Evolutionary conservation across 2,113 vertebrate species (phyloP).

Genomic region (Takifugu flavidus): DNA sequence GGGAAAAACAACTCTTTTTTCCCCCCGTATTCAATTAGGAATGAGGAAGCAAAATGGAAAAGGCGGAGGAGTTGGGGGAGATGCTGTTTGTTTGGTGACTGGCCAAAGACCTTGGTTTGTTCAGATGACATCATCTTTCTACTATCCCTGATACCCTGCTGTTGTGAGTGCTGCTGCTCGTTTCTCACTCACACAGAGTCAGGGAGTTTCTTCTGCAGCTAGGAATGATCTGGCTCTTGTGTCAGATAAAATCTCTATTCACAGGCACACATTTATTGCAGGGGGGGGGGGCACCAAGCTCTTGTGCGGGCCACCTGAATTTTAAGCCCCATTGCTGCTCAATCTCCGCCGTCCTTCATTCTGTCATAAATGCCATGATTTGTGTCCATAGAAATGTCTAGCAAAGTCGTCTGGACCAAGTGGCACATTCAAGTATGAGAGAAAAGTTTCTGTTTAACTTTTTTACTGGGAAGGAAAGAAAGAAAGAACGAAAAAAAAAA

Average conservation of each 20-base stretch:
- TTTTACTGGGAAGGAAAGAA: slow-evolving; percentile 54
- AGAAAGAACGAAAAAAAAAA: background rate
- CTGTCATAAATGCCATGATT: slow-evolving; percentile 25
- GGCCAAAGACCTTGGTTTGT: slow-evolving; percentile 68
- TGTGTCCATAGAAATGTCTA: slow-evolving; percentile 34
- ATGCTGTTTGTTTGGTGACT: slow-evolving; percentile 52
- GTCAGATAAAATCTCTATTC: slow-evolving; percentile 6
- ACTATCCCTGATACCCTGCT: slow-evolving; percentile 69
- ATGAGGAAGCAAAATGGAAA: slow-evolving; percentile 58
- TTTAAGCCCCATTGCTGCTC: slow-evolving; percentile 17
- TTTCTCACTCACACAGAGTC: slow-evolving; percentile 47
- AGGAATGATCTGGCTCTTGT: background rate
- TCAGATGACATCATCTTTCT: slow-evolving; percentile 76
- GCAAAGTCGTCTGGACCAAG: slow-evolving; percentile 40
- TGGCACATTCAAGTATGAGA: slow-evolving; percentile 41
- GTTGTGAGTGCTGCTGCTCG: slow-evolving; percentile 55
- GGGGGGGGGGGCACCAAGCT: background rate
- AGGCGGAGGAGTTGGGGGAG: slow-evolving; percentile 32
- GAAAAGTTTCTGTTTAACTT: slow-evolving; percentile 62
- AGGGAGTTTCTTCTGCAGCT: slow-evolving; percentile 43
- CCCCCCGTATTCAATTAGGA: slow-evolving; percentile 47
- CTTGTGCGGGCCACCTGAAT: slow-evolving; percentile 18
- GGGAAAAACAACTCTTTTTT: slow-evolving; percentile 50
- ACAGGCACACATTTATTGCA: background rate
- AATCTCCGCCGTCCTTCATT: slow-evolving; percentile 29